Base-by-base conservation (phyloP, 2,888 invertebrate genomes). In the Agrotis segetum region DNA sequence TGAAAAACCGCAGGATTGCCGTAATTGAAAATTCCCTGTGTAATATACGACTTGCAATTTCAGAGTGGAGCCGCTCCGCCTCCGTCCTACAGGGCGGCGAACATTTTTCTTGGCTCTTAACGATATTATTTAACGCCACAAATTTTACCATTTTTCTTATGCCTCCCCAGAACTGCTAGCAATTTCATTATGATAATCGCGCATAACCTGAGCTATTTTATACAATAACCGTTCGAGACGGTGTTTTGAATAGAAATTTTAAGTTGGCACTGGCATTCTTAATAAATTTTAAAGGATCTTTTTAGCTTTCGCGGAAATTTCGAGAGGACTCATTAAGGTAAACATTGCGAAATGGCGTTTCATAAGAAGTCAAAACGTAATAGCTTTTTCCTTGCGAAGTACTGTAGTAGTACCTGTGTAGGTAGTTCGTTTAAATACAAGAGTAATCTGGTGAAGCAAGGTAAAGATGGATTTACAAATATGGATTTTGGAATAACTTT, bases 1-100 rank as follows among this genome's bases (percentile, higher is more conserved):
- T 96, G 95, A 96, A 95, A 96, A 96, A 96, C 95, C 96, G 94
- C 95, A 86, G 94, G 94, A 95, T 95, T 95, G 94, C 91, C 90
- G 95, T 96, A 96, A 96, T 96, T 96, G 96, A 96, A 96, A 96
- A 96, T 95, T 96, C 95, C 92, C 94, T 91, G 93, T 92, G 92
- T 95, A 95, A 96, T 95, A 95, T 96, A 96, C 94, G 96, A 91
- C 93, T 93, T 91, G 94, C 96, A 96, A 96, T 96, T 96, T 95
- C 93, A 93, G 92, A 91, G 92, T 89, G 90, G 88, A 88, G 88
- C 86, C 83, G 86, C 85, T 88, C 82, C 79, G 80, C 81, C 88
- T 83, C 88, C 88, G 91, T 93, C 91, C 93, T 92, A 90, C 88
- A 92, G 94, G 93, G 92, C 90, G 84, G 86, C 64, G 84, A 86